phyloP scores from a whole-genome alignment of 2,797 vertebrate genomes.

The Acanthornis magna region DNA sequence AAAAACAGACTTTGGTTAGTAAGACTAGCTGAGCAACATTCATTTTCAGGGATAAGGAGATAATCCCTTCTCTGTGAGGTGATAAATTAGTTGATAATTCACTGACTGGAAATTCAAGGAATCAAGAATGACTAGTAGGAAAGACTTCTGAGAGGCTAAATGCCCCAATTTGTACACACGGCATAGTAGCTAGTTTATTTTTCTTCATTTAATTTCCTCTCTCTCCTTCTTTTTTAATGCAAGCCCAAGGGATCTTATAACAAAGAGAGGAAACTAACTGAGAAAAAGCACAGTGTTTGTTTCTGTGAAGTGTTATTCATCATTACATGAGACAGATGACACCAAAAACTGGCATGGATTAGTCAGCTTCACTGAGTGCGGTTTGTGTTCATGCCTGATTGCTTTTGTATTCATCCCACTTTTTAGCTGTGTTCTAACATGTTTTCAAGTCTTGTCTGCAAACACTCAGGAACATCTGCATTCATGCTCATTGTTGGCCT shows the following conservation, averaged over 20 bases:
- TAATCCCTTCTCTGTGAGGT: constrained; percentile 21
- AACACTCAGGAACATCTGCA: not conserved
- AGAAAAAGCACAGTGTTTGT: not conserved
- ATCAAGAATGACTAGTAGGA: not conserved
- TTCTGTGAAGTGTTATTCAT: not conserved
- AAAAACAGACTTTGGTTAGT: constrained; percentile 24
- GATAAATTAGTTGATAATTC: constrained; percentile 67
- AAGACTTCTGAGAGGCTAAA: not conserved
- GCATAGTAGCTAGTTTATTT: not conserved
- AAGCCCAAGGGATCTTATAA: not conserved
- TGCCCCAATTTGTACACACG: not conserved
- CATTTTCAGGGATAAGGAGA: constrained; percentile 50
- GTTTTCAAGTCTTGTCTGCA: not conserved
- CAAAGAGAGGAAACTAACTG: not conserved
- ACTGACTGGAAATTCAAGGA: constrained; percentile 28
- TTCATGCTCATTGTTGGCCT: not conserved
- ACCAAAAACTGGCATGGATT: not conserved
- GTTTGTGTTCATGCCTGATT: not conserved
- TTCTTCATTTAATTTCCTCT: not conserved
- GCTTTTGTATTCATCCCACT: not conserved
- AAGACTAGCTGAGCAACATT: constrained; percentile 49
- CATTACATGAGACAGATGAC: not conserved
- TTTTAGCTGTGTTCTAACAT: not conserved
- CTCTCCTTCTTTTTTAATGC: not conserved
- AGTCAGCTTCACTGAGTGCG: not conserved